These are phyloP conservation scores for Caenorhabditis auriculariae DNA, from an alignment of 2,888 invertebrate species.

Conservation along the genomic window DNA sequence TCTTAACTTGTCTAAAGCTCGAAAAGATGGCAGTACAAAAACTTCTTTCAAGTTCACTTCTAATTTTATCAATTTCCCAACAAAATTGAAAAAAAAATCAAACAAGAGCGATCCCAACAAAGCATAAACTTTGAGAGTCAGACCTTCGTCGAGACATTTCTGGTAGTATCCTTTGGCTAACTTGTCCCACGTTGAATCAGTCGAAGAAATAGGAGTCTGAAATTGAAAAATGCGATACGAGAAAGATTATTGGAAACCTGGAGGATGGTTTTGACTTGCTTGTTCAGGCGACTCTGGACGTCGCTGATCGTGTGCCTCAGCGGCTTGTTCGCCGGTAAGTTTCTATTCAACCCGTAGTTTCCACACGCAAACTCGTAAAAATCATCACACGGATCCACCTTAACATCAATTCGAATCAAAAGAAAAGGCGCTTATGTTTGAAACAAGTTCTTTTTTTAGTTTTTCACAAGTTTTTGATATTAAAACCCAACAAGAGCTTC, in stretches of 20 bases:
- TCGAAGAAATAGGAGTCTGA: conserved; percentile 21
- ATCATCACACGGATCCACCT: conserved; percentile 58
- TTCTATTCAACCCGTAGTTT: conserved; percentile 55
- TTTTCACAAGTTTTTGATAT: neutral
- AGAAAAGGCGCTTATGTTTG: too few species aligned
- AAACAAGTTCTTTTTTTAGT: too few species aligned
- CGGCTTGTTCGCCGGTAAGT: conserved; percentile 54
- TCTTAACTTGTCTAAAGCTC: too few species aligned
- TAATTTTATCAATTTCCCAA: too few species aligned
- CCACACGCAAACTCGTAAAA: conserved; percentile 62
- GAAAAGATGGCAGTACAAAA: too few species aligned
- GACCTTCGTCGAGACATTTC: conserved; percentile 59
- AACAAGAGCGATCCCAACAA: too few species aligned
- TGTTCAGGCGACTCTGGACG: conserved; percentile 53
- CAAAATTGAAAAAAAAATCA: too few species aligned
- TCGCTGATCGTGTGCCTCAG: conserved; percentile 57
- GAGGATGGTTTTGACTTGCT: conserved; percentile 52
- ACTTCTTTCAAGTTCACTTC: too few species aligned
- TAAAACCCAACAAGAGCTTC: neutral
- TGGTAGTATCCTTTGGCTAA: conserved; percentile 56
- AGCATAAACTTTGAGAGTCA: neutral
- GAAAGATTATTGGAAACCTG: conserved; percentile 18
- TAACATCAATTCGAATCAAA: too few species aligned
- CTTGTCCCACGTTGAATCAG: conserved; percentile 51
- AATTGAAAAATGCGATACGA: conserved; percentile 1